Base-by-base conservation (phyloP, 1,140 invertebrate genomes). In the Drosophila sucinea region DNA sequence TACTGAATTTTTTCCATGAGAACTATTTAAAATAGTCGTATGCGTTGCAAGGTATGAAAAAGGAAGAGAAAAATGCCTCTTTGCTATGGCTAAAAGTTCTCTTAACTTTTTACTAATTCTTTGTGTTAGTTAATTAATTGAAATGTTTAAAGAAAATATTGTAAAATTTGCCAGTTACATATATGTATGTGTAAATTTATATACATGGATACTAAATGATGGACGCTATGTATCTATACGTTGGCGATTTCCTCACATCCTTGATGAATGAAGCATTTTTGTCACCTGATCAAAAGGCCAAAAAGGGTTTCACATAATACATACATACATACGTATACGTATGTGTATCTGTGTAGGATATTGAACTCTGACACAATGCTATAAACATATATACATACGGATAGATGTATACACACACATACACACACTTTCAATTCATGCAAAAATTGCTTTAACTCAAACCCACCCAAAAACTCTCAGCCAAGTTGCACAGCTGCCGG, bases 301-400 rank as follows among this genome's bases (percentile, higher is more conserved):
- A 74, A 68, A 68, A 30, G 44, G 29, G 10, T 51, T 51, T 10
- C 17, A 23, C 41, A n/a, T n/a, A 25, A 25, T 51, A 51, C 23
- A 7, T 3, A 25, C 44, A 7, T 25, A 6, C 6, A 30, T n/a
- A 11, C 11, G 3, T 44, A 3, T 23, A 23, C 38, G 33, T 27
- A 35, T 56, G 57, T 65, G 60, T 64, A 77, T 72, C 76, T 67
- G 60, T 70, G 73, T 69, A 87, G 83, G 83, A 87, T 87, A 83
- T 87, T 87, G 83, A 87, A 87, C 83, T 87, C 83, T 87, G 84
- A 89, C 83, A 87, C 83, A 87, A 77, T 87, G 72, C 64, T 86
- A 87, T 77, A 66, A 68, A 82, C 56, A 68, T 33, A 58, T 25
- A 30, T 25, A 56, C 25, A 40, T 17, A 17, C 30, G 17, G 17